These are phyloP conservation scores for Julus scandinavius DNA, from an alignment of 2,888 invertebrate species.

Conservation along the genomic window DNA sequence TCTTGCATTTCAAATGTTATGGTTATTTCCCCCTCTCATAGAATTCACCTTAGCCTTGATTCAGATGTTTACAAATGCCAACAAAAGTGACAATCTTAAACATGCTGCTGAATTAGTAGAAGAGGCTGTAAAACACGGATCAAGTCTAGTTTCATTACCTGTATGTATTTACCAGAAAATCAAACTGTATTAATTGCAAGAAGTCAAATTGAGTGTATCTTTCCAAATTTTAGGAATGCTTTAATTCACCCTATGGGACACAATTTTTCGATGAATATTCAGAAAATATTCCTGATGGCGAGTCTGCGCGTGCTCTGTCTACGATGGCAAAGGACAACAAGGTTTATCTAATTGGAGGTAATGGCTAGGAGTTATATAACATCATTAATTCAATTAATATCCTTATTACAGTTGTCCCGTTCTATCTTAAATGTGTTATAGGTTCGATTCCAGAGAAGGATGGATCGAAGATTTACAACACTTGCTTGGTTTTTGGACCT, in stretches of 20 bases:
- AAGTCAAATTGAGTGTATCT: background rate
- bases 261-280: slow-evolving; percentile 81
- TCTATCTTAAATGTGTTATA: slow-evolving; percentile 56
- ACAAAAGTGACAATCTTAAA: slow-evolving; percentile 80
- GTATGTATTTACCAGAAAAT: too few species aligned
- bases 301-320: slow-evolving; percentile 77
- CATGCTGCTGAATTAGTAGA: slow-evolving; percentile 78
- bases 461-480: slow-evolving; percentile 79
- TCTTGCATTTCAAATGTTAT: background rate
- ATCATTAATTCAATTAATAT: background rate
- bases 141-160: slow-evolving; percentile 76
- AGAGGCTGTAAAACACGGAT: slow-evolving; percentile 73
- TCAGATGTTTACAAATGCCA: slow-evolving; percentile 81
- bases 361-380: background rate
- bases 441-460: slow-evolving; percentile 86
- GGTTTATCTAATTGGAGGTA: slow-evolving; percentile 83
- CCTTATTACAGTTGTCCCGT: background rate
- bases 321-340: slow-evolving; percentile 79
- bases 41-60: slow-evolving; percentile 80
- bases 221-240: slow-evolving; percentile 76
- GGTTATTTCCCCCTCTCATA: slow-evolving; percentile 62
- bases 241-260: slow-evolving; percentile 93
- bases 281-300: slow-evolving; percentile 83
- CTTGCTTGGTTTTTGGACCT: slow-evolving; percentile 86
- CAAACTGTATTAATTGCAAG: background rate